A percentile compares a stretch with the other conserved stretches of the same genome.
Evolutionary conservation across 2,113 vertebrate genomes (phyloP).

Genomic region (Clupea harengus): DNA sequence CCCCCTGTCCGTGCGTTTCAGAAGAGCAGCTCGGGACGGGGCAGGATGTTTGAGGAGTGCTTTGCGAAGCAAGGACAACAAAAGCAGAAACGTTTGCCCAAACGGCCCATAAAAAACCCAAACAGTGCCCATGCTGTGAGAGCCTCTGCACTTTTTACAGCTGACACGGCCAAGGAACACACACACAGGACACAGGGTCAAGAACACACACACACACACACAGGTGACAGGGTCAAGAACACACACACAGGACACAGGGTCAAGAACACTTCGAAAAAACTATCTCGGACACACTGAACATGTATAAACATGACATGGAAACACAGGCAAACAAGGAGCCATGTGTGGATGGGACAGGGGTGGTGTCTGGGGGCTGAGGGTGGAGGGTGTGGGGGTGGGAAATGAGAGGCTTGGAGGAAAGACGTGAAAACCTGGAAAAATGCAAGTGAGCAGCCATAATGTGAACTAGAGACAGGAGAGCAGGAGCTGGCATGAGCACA

Average conservation of each 20-base stretch:
- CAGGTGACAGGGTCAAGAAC: conserved; percentile 20
- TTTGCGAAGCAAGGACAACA: not conserved
- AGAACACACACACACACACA: conserved; percentile 20
- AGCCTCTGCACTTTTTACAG: not conserved
- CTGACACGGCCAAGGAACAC: conserved; percentile 41
- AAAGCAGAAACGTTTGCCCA: not conserved
- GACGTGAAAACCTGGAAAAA: conserved; percentile 23
- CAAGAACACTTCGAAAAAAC: not conserved
- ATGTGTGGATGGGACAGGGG: conserved; percentile 18
- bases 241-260: conserved; percentile 5
- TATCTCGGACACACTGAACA: conserved; percentile 36
- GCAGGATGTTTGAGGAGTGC: conserved; percentile 10
- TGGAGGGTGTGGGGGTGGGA: not conserved
- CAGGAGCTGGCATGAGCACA: conserved; percentile 21
- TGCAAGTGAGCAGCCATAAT: conserved; percentile 30
- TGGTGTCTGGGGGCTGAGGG: not conserved
- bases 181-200: conserved; percentile 39
- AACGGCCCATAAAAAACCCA: not conserved
- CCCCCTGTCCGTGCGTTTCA: not conserved
- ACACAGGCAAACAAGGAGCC: conserved; percentile 41
- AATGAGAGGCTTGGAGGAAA: not conserved
- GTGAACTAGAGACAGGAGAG: conserved; percentile 37
- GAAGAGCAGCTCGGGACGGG: not conserved
- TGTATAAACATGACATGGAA: conserved; percentile 33
- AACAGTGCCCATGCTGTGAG: not conserved